Evolutionary conservation across 2,888 invertebrate genomes (phyloP).

Genomic region (Timandra comae): DNA sequence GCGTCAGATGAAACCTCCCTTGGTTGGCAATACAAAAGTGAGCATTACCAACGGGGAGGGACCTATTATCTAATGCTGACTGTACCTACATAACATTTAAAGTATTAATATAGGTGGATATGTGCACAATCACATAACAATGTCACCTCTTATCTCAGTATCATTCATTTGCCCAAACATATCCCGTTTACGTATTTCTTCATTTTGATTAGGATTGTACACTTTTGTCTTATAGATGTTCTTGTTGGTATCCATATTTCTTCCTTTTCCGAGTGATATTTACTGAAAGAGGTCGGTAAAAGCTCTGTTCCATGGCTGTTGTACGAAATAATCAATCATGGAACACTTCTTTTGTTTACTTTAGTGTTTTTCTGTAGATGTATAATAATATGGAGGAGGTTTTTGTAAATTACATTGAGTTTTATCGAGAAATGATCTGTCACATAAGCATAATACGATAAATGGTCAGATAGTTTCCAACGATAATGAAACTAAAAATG

Average conservation of each 20-base stretch:
- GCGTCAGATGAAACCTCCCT: no score
- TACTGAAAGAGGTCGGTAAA: slow-evolving; percentile 35
- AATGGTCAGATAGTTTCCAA: no score
- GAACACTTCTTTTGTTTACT: slow-evolving; percentile 38
- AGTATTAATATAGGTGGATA: no score
- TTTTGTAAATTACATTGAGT: neutral
- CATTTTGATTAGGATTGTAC: slow-evolving; percentile 45
- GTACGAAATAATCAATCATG: slow-evolving; percentile 70
- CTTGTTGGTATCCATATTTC: slow-evolving; percentile 18
- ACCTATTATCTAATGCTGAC: no score
- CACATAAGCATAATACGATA: no score
- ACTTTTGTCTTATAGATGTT: slow-evolving; percentile 34
- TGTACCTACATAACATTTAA: no score
- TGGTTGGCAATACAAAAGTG: no score
- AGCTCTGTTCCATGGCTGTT: slow-evolving; percentile 45
- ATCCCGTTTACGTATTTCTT: slow-evolving; percentile 33
- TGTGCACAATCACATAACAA: neutral
- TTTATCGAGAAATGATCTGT: no score
- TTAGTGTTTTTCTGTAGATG: neutral
- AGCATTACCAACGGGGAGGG: no score
- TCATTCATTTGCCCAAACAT: slow-evolving; percentile 35
- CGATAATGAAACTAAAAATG: no score
- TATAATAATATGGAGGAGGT: neutral
- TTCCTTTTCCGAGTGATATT: slow-evolving; percentile 10
- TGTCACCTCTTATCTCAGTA: slow-evolving; percentile 30